These are phyloP conservation scores for Xyliphius kryptos DNA, from an alignment of 2,113 vertebrate genomes.

Conservation along the genomic window DNA sequence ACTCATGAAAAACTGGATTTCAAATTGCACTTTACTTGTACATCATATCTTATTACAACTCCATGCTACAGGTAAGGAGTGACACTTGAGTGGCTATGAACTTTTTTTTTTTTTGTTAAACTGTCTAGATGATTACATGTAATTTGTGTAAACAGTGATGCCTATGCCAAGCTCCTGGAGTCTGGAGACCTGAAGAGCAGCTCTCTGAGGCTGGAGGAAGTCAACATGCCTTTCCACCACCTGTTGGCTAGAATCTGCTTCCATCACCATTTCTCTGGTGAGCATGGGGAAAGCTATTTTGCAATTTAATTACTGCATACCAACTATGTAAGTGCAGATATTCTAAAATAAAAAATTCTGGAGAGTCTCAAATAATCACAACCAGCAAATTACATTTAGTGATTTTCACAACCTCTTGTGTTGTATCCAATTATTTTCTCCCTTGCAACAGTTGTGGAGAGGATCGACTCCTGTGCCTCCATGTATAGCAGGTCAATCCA, in stretches of 20 bases:
- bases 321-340: too few relatives aligned
- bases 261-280: constrained; percentile 95
- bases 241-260: constrained; percentile 95
- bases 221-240: constrained; percentile 88
- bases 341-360: too few relatives aligned
- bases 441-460: constrained; percentile 79
- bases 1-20: constrained; percentile 99
- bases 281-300: too few relatives aligned
- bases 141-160: constrained; percentile 69
- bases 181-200: constrained; percentile 88
- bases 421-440: too few relatives aligned
- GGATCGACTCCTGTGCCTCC: constrained; percentile 88
- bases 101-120: too few relatives aligned
- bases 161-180: constrained; percentile 91
- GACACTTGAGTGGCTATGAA: too few relatives aligned
- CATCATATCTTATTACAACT: constrained; percentile 94
- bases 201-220: constrained; percentile 80
- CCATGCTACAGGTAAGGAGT: constrained; percentile 99
- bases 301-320: too few relatives aligned
- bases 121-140: too few relatives aligned
- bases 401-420: too few relatives aligned
- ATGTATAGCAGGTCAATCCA: constrained; percentile 98
- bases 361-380: too few relatives aligned
- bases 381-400: too few relatives aligned
- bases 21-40: constrained; percentile 95